Conservation (phyloP, 2,113 vertebrate genomes). For the Nannospalax galili region DNA sequence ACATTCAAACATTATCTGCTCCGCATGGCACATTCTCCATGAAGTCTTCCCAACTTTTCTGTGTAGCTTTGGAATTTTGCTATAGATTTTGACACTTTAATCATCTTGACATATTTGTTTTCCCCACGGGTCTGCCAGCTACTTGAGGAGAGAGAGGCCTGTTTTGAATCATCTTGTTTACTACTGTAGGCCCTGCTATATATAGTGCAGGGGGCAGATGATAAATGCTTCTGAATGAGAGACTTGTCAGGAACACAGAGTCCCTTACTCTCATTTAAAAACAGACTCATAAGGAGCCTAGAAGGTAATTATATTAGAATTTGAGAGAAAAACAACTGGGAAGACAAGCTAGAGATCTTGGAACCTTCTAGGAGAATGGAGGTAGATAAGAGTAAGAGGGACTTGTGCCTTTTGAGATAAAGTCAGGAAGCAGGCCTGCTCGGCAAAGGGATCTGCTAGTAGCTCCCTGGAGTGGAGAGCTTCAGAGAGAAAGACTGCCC, state of each 20-base stretch:
- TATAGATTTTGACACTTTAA: neutral
- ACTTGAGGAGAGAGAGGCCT: neutral
- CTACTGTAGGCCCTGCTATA: neutral
- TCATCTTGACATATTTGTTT: neutral
- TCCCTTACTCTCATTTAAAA: neutral
- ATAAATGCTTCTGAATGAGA: neutral
- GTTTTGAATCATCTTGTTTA: neutral
- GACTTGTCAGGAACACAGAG: neutral
- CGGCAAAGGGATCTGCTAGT: too few relatives aligned
- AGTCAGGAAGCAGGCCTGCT: neutral
- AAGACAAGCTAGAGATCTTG: neutral
- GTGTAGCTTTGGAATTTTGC: neutral
- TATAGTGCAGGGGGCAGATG: neutral
- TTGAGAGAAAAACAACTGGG: neutral
- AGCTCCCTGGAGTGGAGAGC: neutral
- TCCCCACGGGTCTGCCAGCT: neutral
- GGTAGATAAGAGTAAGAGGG: neutral
- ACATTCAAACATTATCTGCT: neutral
- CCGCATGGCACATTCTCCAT: neutral
- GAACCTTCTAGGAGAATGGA: neutral
- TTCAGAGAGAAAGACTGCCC: neutral
- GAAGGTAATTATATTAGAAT: neutral
- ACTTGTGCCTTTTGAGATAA: neutral
- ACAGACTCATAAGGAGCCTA: neutral
- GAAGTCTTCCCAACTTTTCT: neutral